Evolutionary conservation across 2,113 vertebrate species (phyloP).

Genomic region (Theristicus caerulescens): DNA sequence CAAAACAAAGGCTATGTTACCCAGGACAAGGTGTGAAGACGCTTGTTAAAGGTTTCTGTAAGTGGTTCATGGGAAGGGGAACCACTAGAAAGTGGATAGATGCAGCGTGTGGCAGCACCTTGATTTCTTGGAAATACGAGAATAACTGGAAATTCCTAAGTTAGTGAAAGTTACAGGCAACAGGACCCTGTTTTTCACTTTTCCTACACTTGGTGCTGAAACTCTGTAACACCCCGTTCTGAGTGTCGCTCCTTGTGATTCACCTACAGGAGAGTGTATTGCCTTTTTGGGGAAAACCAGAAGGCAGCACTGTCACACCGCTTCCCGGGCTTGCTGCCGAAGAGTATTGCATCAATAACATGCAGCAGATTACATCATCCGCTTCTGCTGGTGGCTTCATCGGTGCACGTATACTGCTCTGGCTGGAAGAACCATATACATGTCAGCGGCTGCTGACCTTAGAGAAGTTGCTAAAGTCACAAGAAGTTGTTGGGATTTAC

Average conservation of each 20-base stretch:
- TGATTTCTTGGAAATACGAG: background rate
- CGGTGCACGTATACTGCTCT: fast-evolving
- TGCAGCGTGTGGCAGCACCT: fast-evolving
- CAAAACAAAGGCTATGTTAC: fast-evolving
- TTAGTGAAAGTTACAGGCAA: background rate
- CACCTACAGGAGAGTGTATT: background rate
- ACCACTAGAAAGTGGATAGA: fast-evolving
- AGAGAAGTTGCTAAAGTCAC: background rate
- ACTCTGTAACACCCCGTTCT: background rate
- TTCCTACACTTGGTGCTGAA: background rate
- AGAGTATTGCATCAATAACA: background rate
- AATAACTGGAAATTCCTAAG: background rate
- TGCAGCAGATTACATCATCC: background rate
- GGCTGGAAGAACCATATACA: fast-evolving
- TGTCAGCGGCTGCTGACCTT: background rate
- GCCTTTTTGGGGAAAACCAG: background rate
- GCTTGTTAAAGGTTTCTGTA: fast-evolving
- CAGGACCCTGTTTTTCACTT: fast-evolving
- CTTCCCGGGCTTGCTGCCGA: background rate
- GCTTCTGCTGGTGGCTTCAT: background rate
- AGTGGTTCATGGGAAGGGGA: background rate
- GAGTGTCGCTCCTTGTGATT: background rate
- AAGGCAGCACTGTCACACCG: background rate
- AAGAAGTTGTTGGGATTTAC: background rate
- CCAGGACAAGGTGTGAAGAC: fast-evolving